phyloP scores from a whole-genome alignment of 2,113 vertebrate genomes.

The Montifringilla adamsi region DNA sequence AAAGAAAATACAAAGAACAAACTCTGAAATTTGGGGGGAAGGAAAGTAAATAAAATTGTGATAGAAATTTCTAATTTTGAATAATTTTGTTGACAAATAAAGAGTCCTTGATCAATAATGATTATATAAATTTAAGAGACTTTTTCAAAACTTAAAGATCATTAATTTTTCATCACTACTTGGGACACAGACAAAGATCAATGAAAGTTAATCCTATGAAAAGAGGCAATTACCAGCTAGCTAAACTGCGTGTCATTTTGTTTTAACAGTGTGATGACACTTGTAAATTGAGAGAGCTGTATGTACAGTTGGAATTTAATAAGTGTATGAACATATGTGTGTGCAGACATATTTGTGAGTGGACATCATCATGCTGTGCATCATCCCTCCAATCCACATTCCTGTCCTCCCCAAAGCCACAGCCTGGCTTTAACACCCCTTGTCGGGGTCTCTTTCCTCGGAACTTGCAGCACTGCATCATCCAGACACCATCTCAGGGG shows the following conservation, averaged over 20 bases:
- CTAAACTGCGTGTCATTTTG: not conserved
- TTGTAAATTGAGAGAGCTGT: not conserved
- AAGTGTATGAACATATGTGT: not conserved
- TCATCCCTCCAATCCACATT: accelerated
- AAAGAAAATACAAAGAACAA: not conserved
- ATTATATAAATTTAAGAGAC: not conserved
- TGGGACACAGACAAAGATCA: not conserved
- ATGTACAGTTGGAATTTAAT: not conserved
- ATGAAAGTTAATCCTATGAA: not conserved
- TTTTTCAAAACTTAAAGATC: not conserved
- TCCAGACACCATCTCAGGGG: not conserved
- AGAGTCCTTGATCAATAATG: not conserved
- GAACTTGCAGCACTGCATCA: not conserved
- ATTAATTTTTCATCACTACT: not conserved
- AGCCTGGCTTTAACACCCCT: not conserved
- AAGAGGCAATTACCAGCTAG: not conserved
- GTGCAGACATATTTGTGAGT: not conserved
- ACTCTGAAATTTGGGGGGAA: not conserved
- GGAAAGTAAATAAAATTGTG: not conserved
- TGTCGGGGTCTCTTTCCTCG: not conserved
- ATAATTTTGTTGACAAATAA: not conserved
- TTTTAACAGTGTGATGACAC: not conserved
- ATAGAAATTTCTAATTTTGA: not conserved
- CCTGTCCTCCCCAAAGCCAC: not conserved
- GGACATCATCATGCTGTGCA: not conserved